Evolutionary conservation across 2,113 vertebrate genomes (phyloP).

Genomic region (Sceloporus undulatus): DNA sequence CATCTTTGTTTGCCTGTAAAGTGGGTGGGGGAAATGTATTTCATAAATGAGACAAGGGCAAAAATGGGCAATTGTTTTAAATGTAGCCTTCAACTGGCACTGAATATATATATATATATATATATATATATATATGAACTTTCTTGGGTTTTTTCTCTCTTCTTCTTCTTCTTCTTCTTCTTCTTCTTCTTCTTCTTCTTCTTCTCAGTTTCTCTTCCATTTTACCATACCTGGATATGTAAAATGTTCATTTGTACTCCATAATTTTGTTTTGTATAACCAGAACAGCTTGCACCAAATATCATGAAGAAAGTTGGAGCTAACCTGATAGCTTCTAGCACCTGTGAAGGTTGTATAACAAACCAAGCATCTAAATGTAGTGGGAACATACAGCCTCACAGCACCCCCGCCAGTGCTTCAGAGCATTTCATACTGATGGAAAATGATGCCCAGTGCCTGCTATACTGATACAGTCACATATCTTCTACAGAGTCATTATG

Average conservation of each 20-base stretch:
- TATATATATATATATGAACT: no score
- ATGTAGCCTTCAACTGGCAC: background rate
- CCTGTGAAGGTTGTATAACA: background rate
- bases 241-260: background rate
- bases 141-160: background rate
- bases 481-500: slow-evolving; percentile 5
- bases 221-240: background rate
- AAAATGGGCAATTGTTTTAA: background rate
- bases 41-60: background rate
- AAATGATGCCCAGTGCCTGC: background rate
- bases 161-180: no score
- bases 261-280: background rate
- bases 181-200: no score
- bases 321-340: slow-evolving; percentile 3
- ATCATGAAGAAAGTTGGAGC: background rate
- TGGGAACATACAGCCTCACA: background rate
- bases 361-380: background rate
- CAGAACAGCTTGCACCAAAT: background rate
- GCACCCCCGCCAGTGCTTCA: background rate
- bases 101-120: background rate
- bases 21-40: background rate
- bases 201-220: background rate
- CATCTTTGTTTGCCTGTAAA: background rate
- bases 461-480: background rate
- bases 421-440: background rate